Evolutionary conservation across 2,797 vertebrate genomes (phyloP).

Genomic region (Triplophysa yarkandensis): DNA sequence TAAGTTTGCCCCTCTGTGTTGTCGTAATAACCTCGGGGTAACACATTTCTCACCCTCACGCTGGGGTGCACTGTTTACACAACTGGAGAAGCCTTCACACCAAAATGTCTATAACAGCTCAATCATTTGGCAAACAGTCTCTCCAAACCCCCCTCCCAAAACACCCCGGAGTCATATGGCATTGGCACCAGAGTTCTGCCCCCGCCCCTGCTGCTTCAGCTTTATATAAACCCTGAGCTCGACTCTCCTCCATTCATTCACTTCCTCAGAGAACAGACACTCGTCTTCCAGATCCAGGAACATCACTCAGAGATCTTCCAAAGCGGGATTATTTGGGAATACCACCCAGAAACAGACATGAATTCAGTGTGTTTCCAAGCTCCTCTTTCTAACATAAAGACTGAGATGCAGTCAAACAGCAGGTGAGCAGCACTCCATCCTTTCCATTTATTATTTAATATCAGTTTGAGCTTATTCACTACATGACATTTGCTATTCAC

Average conservation of each 20-base stretch:
- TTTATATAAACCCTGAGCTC: constrained; percentile 57
- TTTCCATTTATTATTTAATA: not conserved
- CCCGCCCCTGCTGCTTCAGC: constrained; percentile 26
- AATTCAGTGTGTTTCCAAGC: constrained; percentile 60
- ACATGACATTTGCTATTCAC: no score
- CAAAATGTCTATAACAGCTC: constrained; percentile 58
- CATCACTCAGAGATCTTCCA: not conserved
- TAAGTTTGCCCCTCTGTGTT: constrained; percentile 77
- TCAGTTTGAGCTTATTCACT: no score
- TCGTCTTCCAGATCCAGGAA: constrained; percentile 12
- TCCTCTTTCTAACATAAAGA: constrained; percentile 43
- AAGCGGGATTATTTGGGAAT: constrained; percentile 32
- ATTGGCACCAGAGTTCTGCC: constrained; percentile 5
- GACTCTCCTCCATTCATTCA: constrained; percentile 46
- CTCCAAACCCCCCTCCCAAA: constrained; percentile 31
- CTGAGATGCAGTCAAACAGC: constrained; percentile 46
- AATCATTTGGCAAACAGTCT: constrained; percentile 51
- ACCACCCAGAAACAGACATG: constrained; percentile 54
- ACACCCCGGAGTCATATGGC: constrained; percentile 46
- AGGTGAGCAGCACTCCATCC: constrained; percentile 57
- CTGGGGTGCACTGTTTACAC: constrained; percentile 73
- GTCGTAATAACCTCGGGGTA: constrained; percentile 75
- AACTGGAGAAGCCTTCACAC: constrained; percentile 78
- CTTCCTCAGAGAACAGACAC: constrained; percentile 59
- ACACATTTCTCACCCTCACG: constrained; percentile 69